Conservation (phyloP, 2,113 vertebrate species). For the Apistogramma diplotaenia region DNA sequence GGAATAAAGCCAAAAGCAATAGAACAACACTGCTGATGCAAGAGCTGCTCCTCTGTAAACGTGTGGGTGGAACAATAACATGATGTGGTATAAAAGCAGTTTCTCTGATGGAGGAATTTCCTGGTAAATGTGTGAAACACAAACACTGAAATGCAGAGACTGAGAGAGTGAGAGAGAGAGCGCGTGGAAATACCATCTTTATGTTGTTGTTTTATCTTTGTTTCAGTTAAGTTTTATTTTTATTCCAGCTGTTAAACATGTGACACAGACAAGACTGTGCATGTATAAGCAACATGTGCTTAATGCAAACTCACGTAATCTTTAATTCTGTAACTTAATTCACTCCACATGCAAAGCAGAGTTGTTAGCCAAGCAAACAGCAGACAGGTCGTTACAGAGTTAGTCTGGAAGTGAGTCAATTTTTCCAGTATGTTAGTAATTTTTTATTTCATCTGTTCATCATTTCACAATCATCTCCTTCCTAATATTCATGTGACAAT, state of each 20-base stretch:
- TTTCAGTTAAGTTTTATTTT: neutral
- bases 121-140: neutral
- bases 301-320: neutral
- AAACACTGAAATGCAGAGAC: neutral
- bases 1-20: neutral
- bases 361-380: neutral
- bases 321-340: neutral
- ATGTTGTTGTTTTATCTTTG: neutral
- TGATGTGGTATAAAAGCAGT: constrained; percentile 39
- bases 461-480: neutral
- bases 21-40: constrained; percentile 11
- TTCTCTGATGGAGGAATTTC: constrained; percentile 24
- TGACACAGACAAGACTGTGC: neutral
- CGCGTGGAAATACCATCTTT: neutral
- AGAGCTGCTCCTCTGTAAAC: neutral
- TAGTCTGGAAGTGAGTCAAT: neutral
- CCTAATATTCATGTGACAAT: neutral
- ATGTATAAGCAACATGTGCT: neutral
- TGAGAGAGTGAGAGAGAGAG: neutral
- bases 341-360: neutral
- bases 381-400: neutral
- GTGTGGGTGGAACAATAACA: constrained; percentile 28
- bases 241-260: neutral
- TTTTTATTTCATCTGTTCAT: neutral
- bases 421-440: neutral